A percentile compares a stretch with the other conserved stretches of the same genome.
phyloP scores from a whole-genome alignment of 2,113 vertebrate genomes.

The Mesoclemmys tuberculata region DNA sequence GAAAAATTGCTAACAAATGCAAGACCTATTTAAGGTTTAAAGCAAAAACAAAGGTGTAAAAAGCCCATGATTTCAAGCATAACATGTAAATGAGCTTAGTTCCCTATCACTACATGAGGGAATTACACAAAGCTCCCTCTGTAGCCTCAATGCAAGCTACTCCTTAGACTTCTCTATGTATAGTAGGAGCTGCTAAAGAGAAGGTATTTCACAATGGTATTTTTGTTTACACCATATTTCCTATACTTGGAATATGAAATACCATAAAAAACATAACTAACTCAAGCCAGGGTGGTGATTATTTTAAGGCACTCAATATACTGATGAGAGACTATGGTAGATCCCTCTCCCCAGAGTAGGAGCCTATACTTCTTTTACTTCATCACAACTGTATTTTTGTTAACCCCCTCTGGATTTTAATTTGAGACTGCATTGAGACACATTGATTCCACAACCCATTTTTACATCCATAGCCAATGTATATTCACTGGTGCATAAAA shows the following conservation, averaged over 20 bases:
- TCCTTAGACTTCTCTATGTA: not conserved
- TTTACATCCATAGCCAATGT: not conserved
- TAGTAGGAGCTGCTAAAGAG: not conserved
- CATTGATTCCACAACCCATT: not conserved
- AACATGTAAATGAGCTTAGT: fast-evolving
- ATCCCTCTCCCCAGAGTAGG: fast-evolving
- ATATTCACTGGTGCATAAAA: too few species aligned
- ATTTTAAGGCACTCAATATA: not conserved
- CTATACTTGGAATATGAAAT: not conserved
- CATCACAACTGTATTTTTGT: not conserved
- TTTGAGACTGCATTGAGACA: not conserved
- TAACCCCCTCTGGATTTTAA: not conserved
- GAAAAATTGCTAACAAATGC: not conserved
- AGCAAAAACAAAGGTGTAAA: not conserved
- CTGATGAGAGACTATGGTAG: fast-evolving
- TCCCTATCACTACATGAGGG: not conserved
- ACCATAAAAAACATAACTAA: not conserved
- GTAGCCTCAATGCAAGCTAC: not conserved
- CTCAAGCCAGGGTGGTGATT: not conserved
- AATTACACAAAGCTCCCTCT: not conserved
- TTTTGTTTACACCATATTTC: not conserved
- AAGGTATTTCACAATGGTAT: not conserved
- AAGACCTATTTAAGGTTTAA: not conserved
- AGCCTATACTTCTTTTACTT: not conserved
- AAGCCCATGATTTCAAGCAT: not conserved